Base-by-base conservation (phyloP, 2,888 invertebrate species). In the Drosophila pseudotalamancana region DNA sequence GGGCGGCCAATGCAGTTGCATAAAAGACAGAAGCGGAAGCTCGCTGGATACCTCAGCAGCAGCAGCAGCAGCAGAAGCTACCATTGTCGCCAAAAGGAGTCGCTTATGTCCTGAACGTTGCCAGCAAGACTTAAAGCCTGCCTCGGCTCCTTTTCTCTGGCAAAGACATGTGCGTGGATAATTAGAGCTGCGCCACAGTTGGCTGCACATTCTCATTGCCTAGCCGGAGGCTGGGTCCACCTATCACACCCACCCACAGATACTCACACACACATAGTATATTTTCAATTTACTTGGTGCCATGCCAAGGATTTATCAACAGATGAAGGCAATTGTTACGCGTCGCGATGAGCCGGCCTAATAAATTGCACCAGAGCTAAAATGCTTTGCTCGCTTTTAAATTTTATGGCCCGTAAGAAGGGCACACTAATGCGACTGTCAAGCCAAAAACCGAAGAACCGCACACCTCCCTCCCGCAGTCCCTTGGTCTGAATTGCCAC, bases 301-400 rank as follows among this genome's bases (percentile, higher is more conserved):
- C 75, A 70, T 80, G 84, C 87, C 81, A 86, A 80, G 81, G 87
- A 82, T 82, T 82, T 82, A 82, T 82, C 87, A 87, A 87, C 87
- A 82, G 81, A 82, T 82, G 81, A 82, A 83, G 81, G 87, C 87
- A 82, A 82, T 82, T 82, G 87, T 84, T 80, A 82, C 77, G 87
- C 84, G 77, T 56, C 71, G 77, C 84, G 74, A 80, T 79, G 79
- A 79, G 79, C 69, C 66, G 77, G 86, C 68, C 81, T 82, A 82
- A 82, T 82, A 82, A 82, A 82, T 82, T 82, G 81, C 81, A 82
- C 81, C 81, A 82, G 87, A 86, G 87, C 81, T 81, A 81, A 81
- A 78, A 82, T 82, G 86, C 85, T 87, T 80, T 87, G 84, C 88
- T 81, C 85, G 81, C 85, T 84, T 84, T 84, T 88, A 87, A 81